Evolutionary conservation across 2,113 vertebrate species (phyloP).

Genomic region (Ciconia maguari): DNA sequence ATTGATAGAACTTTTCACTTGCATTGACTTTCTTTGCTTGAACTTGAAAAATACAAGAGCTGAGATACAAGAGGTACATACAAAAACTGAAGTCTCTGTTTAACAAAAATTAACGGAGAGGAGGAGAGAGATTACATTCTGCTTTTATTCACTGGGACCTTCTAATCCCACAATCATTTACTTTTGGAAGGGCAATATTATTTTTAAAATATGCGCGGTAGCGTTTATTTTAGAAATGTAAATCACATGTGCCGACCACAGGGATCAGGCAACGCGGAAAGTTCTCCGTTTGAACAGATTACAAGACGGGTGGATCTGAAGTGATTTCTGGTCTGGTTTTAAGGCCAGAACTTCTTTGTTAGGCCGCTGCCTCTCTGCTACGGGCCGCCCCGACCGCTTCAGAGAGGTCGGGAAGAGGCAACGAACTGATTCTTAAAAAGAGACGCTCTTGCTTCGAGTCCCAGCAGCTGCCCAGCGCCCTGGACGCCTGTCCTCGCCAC

Average conservation of each 20-base stretch:
- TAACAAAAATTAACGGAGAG: background rate
- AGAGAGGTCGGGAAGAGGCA: background rate
- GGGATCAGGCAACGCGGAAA: background rate
- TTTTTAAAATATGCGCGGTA: slow-evolving; percentile 17
- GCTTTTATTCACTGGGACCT: slow-evolving; percentile 36
- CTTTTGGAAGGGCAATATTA: slow-evolving; percentile 53
- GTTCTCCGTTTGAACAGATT: background rate
- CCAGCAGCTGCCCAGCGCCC: background rate
- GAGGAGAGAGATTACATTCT: background rate
- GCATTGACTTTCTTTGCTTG: background rate
- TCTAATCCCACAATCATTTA: slow-evolving; percentile 44
- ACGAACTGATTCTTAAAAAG: background rate
- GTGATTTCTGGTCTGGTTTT: background rate
- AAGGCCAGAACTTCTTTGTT: background rate
- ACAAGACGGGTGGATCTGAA: background rate
- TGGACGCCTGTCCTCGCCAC: background rate
- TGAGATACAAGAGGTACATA: background rate
- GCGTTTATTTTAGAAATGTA: slow-evolving; percentile 51
- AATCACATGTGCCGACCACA: slow-evolving; percentile 29
- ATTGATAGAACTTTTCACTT: background rate
- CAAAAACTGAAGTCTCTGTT: background rate
- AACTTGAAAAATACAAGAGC: background rate
- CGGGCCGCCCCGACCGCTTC: background rate
- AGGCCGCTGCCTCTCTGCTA: background rate
- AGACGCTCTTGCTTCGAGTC: background rate